Conservation (phyloP, 1,140 invertebrate genomes). For the Lasioglossum albipes region DNA sequence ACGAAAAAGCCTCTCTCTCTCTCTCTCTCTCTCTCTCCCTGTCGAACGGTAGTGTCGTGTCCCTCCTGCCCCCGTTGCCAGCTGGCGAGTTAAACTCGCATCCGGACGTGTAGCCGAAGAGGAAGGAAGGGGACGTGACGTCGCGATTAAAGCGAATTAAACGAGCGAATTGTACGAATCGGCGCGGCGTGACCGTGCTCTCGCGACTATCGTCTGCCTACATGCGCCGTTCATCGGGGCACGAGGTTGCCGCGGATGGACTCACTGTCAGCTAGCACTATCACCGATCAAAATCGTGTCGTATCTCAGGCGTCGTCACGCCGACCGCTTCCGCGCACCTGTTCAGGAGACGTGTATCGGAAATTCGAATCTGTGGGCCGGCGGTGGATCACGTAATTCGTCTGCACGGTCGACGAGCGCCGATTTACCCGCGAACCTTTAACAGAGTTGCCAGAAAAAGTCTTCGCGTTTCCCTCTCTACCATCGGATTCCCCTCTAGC, state of each 20-base stretch:
- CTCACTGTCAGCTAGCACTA: not conserved
- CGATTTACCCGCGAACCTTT: no score
- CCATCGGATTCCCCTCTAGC: no score
- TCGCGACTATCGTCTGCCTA: constrained; percentile 1
- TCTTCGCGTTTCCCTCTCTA: no score
- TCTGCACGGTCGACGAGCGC: no score
- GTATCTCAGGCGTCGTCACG: not conserved
- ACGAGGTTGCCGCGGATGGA: constrained; percentile 3
- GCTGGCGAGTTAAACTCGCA: constrained; percentile 72
- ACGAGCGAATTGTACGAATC: constrained; percentile 63
- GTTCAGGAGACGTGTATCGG: no score
- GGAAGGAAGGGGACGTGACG: constrained; percentile 79
- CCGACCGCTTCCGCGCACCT: not conserved
- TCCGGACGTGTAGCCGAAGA: constrained; percentile 75
- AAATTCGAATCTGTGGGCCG: no score
- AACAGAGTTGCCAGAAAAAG: no score
- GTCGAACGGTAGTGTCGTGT: no score
- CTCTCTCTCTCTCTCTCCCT: no score
- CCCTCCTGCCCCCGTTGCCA: constrained; percentile 20
- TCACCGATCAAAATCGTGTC: constrained; percentile 12
- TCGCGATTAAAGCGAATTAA: constrained; percentile 78
- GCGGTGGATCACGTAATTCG: no score
- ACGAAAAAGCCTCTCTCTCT: constrained; percentile 26
- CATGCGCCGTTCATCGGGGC: constrained; percentile 19
- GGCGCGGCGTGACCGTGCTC: constrained; percentile 32